phyloP scores from a whole-genome alignment of 2,888 invertebrate species.

The Lepeophtheirus nordmannii region DNA sequence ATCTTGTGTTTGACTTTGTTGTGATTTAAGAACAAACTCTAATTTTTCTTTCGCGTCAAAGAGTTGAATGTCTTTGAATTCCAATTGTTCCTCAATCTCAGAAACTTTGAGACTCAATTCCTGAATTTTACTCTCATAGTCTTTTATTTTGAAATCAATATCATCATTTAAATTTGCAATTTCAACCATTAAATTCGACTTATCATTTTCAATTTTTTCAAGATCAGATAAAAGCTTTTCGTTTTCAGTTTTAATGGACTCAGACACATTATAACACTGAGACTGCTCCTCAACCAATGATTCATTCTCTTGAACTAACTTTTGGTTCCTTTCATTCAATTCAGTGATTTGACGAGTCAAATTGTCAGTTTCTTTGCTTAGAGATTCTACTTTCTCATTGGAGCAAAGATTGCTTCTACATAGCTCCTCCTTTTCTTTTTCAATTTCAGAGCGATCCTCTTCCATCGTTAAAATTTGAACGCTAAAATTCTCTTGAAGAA shows the following conservation, averaged over 20 bases:
- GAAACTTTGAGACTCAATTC: neutral
- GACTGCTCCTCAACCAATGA: neutral
- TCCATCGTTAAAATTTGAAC: neutral
- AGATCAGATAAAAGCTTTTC: neutral
- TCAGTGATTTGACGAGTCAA: neutral
- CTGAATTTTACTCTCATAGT: neutral
- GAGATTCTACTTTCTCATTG: neutral
- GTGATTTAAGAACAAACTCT: neutral
- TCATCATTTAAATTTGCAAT: neutral
- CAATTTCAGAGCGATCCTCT: neutral
- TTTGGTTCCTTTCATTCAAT: neutral
- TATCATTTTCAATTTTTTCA: neutral
- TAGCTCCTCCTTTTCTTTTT: neutral
- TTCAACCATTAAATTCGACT: neutral
- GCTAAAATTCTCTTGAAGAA: neutral
- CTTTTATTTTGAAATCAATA: neutral
- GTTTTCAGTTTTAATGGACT: neutral
- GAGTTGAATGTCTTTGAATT: neutral
- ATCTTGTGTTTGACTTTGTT: neutral
- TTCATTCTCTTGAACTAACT: neutral
- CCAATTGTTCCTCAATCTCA: neutral
- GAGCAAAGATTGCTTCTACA: neutral
- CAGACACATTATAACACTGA: no score
- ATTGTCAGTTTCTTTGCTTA: no score
- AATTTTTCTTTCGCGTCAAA: neutral